A percentile compares a stretch with the other conserved stretches of the same genome.
phyloP scores from a whole-genome alignment of 64 coral and sea anemone species.

The Montipora capricornis region DNA sequence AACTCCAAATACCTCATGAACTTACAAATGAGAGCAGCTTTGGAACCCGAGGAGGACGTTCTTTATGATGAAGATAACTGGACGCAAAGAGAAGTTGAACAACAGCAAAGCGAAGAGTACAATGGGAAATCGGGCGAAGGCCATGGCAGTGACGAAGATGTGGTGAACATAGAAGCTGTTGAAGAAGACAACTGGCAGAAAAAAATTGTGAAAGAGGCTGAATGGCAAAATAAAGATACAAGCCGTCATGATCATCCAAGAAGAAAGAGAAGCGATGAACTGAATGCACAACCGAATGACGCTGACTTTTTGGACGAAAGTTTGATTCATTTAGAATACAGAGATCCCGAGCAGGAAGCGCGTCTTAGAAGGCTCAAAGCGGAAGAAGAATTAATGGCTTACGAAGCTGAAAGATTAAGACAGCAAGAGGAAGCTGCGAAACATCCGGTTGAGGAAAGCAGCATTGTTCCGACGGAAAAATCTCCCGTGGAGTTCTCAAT shows the following conservation, averaged over 20 bases:
- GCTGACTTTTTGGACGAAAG: conserved; percentile 51
- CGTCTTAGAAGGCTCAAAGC: conserved; percentile 71
- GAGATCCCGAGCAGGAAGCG: conserved; percentile 54
- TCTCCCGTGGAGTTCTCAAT: conserved; percentile 32
- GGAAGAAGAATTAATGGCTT: conserved; percentile 72
- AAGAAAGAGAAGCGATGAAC: neutral
- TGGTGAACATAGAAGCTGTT: conserved; percentile 59
- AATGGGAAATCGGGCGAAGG: neutral
- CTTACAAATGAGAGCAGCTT: conserved; percentile 69
- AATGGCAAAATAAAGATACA: conserved; percentile 18
- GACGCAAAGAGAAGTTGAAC: neutral
- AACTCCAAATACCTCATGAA: conserved; percentile 72
- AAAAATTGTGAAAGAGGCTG: conserved; percentile 55
- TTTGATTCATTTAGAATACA: conserved; percentile 48
- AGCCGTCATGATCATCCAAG: conserved; percentile 22
- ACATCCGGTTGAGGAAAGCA: conserved; percentile 8
- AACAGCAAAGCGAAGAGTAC: neutral
- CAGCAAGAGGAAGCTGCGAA: conserved; percentile 28
- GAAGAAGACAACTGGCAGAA: conserved; percentile 77
- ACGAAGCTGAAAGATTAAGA: conserved; percentile 72
- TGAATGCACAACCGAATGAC: neutral
- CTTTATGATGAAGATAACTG: neutral
- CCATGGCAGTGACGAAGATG: conserved; percentile 45
- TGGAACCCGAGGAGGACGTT: conserved; percentile 58
- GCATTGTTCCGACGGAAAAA: neutral